Conservation (phyloP, 2,888 invertebrate species). For the Abrostola tripartita region DNA sequence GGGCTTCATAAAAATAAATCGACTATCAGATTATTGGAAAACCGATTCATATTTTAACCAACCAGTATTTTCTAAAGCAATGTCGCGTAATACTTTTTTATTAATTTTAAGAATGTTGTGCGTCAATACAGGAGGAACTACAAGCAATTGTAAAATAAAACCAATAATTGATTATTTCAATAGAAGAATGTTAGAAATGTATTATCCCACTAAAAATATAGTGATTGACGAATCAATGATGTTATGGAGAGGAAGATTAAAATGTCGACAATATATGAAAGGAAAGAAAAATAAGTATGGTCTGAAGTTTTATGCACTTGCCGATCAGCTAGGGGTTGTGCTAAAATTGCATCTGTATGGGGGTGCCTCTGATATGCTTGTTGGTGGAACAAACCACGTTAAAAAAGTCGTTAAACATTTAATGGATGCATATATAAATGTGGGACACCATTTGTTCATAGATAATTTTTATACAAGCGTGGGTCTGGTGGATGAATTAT, state of each 20-base stretch:
- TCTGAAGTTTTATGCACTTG: conserved; percentile 44
- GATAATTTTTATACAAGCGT: conserved; percentile 46
- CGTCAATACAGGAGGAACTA: conserved; percentile 12
- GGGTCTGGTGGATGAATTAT: conserved; percentile 35
- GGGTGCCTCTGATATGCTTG: conserved; percentile 42
- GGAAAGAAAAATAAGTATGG: conserved; percentile 45
- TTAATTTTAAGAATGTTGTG: conserved; percentile 30
- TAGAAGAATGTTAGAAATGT: conserved; percentile 15
- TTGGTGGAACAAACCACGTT: conserved; percentile 44
- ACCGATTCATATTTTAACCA: conserved; percentile 28
- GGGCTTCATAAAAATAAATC: conserved; percentile 30
- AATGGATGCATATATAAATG: conserved; percentile 31
- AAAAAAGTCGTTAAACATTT: conserved; percentile 41
- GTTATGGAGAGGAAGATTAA: conserved; percentile 47
- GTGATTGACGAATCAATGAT: conserved; percentile 28
- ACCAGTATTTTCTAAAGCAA: conserved; percentile 13
- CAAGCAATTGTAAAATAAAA: conserved; percentile 2
- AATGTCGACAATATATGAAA: conserved; percentile 41
- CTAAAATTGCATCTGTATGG: conserved; percentile 44
- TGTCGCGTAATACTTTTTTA: conserved; percentile 37
- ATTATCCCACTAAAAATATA: conserved; percentile 18
- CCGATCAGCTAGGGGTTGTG: conserved; percentile 41
- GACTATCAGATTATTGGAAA: conserved; percentile 45
- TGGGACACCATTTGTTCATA: conserved; percentile 44
- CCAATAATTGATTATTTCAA: conserved; percentile 18